Percentiles rank a stretch among this genome's conserved stretches.
Conservation (phyloP, 2,888 invertebrate species). For the Heliconius sara region DNA sequence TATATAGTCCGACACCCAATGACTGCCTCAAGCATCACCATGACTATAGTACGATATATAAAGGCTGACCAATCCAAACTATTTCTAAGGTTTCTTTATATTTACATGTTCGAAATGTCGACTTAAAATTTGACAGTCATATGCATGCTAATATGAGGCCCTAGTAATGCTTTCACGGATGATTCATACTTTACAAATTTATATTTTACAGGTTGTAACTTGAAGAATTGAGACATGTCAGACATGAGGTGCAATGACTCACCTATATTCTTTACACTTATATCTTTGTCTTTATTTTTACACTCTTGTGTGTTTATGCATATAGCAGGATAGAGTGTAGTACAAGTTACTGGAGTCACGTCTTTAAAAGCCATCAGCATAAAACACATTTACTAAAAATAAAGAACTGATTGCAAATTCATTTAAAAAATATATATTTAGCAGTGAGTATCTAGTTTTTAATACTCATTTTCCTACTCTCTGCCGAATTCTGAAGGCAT, state of each 20-base stretch:
- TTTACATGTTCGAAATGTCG: background rate
- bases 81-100: slow-evolving; percentile 1
- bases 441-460: no score
- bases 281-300: background rate
- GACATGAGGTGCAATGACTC: slow-evolving; percentile 2
- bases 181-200: slow-evolving; percentile 3
- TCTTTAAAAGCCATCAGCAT: no score
- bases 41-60: background rate
- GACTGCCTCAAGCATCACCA: background rate
- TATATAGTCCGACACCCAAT: no score
- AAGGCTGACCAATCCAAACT: background rate
- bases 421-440: no score
- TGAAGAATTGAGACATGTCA: slow-evolving; percentile 2
- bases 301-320: background rate
- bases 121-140: background rate
- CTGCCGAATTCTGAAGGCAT: no score
- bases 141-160: slow-evolving; percentile 17
- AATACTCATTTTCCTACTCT: no score
- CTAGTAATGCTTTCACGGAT: slow-evolving; percentile 22
- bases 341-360: no score
- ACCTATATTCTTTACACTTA: background rate
- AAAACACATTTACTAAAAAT: no score
- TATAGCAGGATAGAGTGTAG: no score
- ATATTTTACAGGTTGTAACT: background rate
- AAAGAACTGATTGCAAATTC: no score